Base-by-base conservation (phyloP, 2,888 invertebrate species). In the Agonopterix arenella region DNA sequence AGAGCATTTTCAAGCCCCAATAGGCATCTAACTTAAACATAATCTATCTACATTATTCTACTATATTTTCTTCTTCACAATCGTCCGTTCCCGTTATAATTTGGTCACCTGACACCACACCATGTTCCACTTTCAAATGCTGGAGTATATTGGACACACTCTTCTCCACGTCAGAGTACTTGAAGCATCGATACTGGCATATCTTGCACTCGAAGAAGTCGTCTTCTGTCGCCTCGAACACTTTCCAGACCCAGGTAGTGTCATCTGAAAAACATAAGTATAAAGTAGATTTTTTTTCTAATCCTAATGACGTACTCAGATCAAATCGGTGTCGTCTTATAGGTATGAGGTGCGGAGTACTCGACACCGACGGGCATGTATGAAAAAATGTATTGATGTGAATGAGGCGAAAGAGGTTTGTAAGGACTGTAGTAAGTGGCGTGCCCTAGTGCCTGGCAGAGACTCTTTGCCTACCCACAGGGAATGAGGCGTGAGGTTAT, bases 221-320 rank as follows among this genome's bases (percentile, higher is more conserved):
- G 0, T 70, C 70, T 1, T 77, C 79, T 1, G 60, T 64, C 8
- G 50, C 58, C 36, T 81, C 80, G 52, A 88, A 88, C 37, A 89
- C 84, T 53, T 88, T 86, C 89, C 89, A 89, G 0, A 88, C 73
- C 89, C 89, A 89, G 51, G 58, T 64, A 56, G 70, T 66, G 58
- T 80, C 76, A 7, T 71, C 80, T 77, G 76, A 16, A 72, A 69
- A 40, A 40, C n/a, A n/a, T 40, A 40, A n/a, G n/a, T n/a, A 28
- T 18, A 18, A 4, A 4, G 2, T 18, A 4, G 2, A 4, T 18
- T 18, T 4, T 4, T 18, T 18, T 18, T 18, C 4, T 4, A 2
- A 18, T 18, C 18, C 18, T 18, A 18, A 18, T 2, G 18, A 18
- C 4, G 18, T 18, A 18, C 18, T 4, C 18, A 4, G 18, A 18